Percentiles rank a stretch among this genome's conserved stretches.
Evolutionary conservation across 1,140 invertebrate species (phyloP).

Genomic region (Ips typographus): DNA sequence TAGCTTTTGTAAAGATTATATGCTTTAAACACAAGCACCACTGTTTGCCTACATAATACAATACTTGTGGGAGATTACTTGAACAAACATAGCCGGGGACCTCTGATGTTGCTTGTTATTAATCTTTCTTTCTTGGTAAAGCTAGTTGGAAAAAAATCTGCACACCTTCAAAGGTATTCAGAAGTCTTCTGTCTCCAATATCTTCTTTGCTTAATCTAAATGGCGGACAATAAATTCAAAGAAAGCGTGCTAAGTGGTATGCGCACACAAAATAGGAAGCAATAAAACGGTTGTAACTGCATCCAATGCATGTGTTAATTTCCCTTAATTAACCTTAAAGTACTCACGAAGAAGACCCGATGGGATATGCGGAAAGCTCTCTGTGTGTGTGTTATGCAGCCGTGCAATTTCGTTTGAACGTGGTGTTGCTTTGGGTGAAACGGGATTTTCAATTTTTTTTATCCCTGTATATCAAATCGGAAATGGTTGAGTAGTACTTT

Average conservation of each 20-base stretch:
- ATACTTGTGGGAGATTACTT: neutral
- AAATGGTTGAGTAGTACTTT: no score
- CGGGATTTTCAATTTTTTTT: no score
- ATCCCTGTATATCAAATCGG: no score
- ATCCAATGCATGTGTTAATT: constrained; percentile 33
- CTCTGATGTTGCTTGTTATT: no score
- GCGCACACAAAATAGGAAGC: constrained; percentile 32
- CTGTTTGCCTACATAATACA: constrained; percentile 5
- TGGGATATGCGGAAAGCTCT: neutral
- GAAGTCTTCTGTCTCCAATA: no score
- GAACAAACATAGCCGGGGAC: no score
- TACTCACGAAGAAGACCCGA: constrained; percentile 25
- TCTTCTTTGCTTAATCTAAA: constrained; percentile 12
- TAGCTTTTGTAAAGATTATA: constrained; percentile 2
- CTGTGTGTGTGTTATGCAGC: no score
- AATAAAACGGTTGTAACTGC: constrained; percentile 31
- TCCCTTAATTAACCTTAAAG: constrained; percentile 24
- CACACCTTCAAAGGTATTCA: no score
- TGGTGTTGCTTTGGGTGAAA: no score
- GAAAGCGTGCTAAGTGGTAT: constrained; percentile 32
- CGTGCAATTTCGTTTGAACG: no score
- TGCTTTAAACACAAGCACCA: constrained; percentile 6
- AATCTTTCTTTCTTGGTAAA: no score
- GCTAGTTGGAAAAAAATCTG: no score
- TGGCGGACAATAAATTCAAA: constrained; percentile 22